Conservation (phyloP, 1,140 invertebrate species). For the Tetranychus cinnabarinus region DNA sequence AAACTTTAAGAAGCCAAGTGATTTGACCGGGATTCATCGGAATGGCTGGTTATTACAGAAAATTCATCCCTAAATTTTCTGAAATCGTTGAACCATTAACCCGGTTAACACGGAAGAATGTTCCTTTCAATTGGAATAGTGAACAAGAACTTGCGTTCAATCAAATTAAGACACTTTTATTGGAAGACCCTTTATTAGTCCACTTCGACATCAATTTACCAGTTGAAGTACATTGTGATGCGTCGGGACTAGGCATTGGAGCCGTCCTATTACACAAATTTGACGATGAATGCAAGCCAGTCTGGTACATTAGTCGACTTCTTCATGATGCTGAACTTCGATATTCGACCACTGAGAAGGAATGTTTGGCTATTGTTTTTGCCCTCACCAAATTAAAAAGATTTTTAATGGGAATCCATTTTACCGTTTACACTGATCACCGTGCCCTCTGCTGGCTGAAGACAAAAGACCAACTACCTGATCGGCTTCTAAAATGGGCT, state of each 20-base stretch:
- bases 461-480: neutral
- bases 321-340: neutral
- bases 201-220: neutral
- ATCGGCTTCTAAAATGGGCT: slow-evolving; percentile 11
- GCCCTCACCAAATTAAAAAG: neutral
- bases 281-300: neutral
- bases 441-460: neutral
- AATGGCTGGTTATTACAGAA: neutral
- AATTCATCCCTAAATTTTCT: too few relatives aligned
- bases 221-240: neutral
- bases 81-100: neutral
- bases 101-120: neutral
- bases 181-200: neutral
- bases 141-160: neutral
- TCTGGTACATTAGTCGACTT: neutral
- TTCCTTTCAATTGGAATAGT: neutral
- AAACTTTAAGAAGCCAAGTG: neutral
- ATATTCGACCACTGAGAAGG: neutral
- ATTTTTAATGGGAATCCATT: neutral
- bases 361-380: neutral
- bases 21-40: neutral
- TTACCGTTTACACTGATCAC: neutral
- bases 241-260: neutral
- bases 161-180: neutral
- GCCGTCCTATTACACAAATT: neutral